Evolutionary conservation across 2,888 invertebrate species (phyloP).

Genomic region (Peribatodes rhomboidaria): DNA sequence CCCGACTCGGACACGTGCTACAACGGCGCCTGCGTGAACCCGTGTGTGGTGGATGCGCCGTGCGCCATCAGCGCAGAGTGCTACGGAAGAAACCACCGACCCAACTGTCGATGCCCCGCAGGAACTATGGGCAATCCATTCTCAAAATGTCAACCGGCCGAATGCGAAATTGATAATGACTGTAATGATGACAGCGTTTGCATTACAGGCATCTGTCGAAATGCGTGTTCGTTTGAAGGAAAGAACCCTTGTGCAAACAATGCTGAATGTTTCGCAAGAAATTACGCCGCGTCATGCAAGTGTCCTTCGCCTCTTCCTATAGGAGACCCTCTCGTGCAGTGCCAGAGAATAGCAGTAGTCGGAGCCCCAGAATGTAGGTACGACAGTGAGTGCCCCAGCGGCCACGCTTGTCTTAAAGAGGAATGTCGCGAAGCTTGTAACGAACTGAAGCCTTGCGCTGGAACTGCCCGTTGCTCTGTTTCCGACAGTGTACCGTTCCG

Average conservation of each 20-base stretch:
- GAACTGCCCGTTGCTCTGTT: conserved; percentile 92
- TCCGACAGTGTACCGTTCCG: conserved; percentile 94
- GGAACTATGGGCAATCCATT: conserved; percentile 94
- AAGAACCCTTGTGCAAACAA: conserved; percentile 93
- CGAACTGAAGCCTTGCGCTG: conserved; percentile 91
- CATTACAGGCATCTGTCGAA: conserved; percentile 90
- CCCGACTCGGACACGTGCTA: conserved; percentile 92
- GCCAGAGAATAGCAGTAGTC: conserved; percentile 84
- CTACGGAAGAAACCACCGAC: conserved; percentile 92
- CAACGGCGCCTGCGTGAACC: conserved; percentile 93
- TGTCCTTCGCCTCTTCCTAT: conserved; percentile 93
- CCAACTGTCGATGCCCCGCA: conserved; percentile 92
- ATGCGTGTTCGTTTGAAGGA: conserved; percentile 90
- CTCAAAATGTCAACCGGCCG: conserved; percentile 90
- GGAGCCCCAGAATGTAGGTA: conserved; percentile 90
- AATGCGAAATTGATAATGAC: conserved; percentile 93
- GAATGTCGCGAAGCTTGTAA: conserved; percentile 93
- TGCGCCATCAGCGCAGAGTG: conserved; percentile 95
- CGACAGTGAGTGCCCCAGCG: conserved; percentile 93
- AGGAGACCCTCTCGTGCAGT: conserved; percentile 93
- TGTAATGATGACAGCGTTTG: conserved; percentile 93
- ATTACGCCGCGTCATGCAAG: conserved; percentile 93
- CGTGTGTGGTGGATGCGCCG: conserved; percentile 92
- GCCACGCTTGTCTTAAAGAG: conserved; percentile 92
- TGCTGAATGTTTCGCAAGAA: conserved; percentile 92